phyloP scores from a whole-genome alignment of 2,113 vertebrate species.

The Cyprinus carpio region DNA sequence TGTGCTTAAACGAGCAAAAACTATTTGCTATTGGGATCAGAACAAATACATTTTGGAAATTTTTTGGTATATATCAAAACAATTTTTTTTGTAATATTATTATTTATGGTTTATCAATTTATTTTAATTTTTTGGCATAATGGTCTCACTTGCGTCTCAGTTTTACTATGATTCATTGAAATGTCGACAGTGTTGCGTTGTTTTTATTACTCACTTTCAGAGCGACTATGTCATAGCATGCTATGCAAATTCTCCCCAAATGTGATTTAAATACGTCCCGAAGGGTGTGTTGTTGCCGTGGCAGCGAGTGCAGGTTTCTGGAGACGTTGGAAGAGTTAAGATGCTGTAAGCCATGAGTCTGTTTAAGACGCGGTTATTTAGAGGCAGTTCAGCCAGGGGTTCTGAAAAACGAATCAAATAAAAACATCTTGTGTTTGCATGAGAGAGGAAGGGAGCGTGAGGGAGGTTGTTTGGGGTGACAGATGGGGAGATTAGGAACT shows the following conservation, averaged over 20 bases:
- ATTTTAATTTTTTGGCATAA: background rate
- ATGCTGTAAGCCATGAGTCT: background rate
- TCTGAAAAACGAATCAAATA: background rate
- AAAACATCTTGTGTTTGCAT: background rate
- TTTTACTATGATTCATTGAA: background rate
- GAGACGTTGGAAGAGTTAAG: constrained; percentile 1
- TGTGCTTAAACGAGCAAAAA: background rate
- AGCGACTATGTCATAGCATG: background rate
- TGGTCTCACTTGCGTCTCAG: background rate
- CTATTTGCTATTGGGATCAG: background rate
- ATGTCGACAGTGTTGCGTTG: background rate
- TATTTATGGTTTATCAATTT: background rate
- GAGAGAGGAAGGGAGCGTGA: background rate
- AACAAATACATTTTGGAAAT: background rate
- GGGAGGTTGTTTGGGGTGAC: constrained; percentile 35
- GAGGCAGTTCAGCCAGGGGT: background rate
- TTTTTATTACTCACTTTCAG: constrained; percentile 8
- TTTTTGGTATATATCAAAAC: no score
- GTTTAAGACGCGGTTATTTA: background rate
- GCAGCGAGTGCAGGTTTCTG: background rate
- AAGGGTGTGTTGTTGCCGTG: constrained; percentile 7
- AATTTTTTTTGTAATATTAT: background rate
- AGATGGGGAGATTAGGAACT: constrained; percentile 56
- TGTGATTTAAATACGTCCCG: constrained; percentile 10
- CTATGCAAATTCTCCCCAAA: constrained; percentile 33